Evolutionary conservation across 2,888 invertebrate species (phyloP).

Genomic region (Lasioglossum zephyrum): DNA sequence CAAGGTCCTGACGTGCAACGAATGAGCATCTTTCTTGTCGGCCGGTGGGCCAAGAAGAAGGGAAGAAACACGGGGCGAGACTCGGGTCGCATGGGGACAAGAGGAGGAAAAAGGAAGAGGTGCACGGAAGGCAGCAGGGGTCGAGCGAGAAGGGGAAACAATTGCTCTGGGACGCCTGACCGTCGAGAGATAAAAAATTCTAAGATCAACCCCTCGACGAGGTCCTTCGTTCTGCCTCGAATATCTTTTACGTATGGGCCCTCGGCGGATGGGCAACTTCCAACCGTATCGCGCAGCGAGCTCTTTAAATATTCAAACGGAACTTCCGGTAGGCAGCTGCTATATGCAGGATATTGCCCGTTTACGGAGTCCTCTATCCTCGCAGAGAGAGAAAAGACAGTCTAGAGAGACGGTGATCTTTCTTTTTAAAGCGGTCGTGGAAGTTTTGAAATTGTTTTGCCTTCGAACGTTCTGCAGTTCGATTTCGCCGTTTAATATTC

Average conservation of each 20-base stretch:
- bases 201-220: conserved; percentile 62
- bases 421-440: conserved; percentile 20
- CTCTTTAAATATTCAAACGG: conserved; percentile 73
- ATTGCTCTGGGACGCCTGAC: conserved; percentile 71
- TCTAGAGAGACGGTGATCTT: conserved; percentile 32
- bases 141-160: conserved; percentile 59
- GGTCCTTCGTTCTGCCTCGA: conserved; percentile 46
- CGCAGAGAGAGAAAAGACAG: conserved; percentile 27
- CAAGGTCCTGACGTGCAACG: conserved; percentile 66
- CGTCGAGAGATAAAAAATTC: conserved; percentile 68
- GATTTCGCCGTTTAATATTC: neutral
- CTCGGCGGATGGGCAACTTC: conserved; percentile 58
- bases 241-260: conserved; percentile 46
- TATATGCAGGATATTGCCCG: conserved; percentile 57
- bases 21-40: conserved; percentile 65
- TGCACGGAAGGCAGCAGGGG: neutral
- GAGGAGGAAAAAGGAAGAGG: conserved; percentile 29
- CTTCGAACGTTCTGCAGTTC: neutral
- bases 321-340: conserved; percentile 51
- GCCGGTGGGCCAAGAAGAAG: conserved; percentile 44
- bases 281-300: conserved; percentile 48
- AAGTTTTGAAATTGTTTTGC: conserved; percentile 38
- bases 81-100: conserved; percentile 26
- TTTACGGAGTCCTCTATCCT: conserved; percentile 43
- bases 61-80: conserved; percentile 11